Evolutionary conservation across 1,140 invertebrate species (phyloP), one percentile per base, ranked within the genome.

Genomic region (Macrosteles quadrilineatus): DNA sequence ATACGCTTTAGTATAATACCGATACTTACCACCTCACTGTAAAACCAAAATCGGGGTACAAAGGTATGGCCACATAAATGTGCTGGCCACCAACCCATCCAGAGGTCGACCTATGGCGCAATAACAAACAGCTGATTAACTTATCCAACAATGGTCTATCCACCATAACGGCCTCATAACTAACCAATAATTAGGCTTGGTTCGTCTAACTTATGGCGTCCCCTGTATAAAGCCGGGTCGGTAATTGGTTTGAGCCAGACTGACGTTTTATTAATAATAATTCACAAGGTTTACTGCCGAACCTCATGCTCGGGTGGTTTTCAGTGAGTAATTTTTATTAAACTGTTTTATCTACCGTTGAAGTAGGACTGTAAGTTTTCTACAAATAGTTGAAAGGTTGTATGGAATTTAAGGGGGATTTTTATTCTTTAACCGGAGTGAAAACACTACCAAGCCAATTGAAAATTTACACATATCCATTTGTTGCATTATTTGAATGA

Each of bases 261-360:
- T 59, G 27, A 59, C 21, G 55, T 59, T 59, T 59, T 59, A 59
- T 59, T 59, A 59, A 27, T 59, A 59, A 59, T 59, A 59, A 59
- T 30, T 59, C 55, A 59, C 55, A 4, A 21, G 12, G 55, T 59
- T 59, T 59, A 59, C 25, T 9, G 27, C 21, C 4, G 9, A 3
- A 11, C 2, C 14, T 21, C 55, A 59, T 59, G 55, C 55, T 59
- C 55, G 23, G 27, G 55, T 59, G 55, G 17, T 14, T 53, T 59
- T 59, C 9, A 23, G 55, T 6, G 23, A 27, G 23, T 59, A 25
- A 59, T 59, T 30, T 59, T 25, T 59, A 59, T 59, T 59, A 29
- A 59, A 59, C 25, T 29, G 21, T 59, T 30, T 27, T 59, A 27
- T 59, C 25, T 59, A 17, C 21, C 4, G 47, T 19, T 11, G 47